A percentile compares a stretch with the other conserved stretches of the same genome.
These are phyloP conservation scores for Florisuga fusca DNA, from an alignment of 2,797 vertebrate genomes.

Conservation along the genomic window DNA sequence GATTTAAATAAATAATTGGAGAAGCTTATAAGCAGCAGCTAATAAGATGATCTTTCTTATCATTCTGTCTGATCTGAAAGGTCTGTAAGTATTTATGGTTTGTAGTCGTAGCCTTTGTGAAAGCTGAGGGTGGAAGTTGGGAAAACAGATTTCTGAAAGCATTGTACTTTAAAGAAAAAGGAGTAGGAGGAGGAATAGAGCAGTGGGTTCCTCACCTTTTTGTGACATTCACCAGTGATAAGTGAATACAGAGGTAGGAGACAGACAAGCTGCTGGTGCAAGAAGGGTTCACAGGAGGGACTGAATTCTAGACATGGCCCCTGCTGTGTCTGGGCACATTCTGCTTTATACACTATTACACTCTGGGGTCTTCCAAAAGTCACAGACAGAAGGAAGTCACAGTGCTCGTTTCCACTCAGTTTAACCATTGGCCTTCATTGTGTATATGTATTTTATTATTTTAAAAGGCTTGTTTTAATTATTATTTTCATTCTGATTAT, in stretches of 20 bases:
- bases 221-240: background rate
- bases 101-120: background rate
- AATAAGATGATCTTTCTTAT: background rate
- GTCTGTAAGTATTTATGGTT: background rate
- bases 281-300: background rate
- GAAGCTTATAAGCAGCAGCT: background rate
- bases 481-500: background rate
- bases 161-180: background rate
- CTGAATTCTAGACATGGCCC: rapidly evolving
- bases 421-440: background rate
- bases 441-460: too few relatives aligned
- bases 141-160: background rate
- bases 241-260: background rate
- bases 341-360: background rate
- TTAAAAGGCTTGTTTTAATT: background rate
- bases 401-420: background rate
- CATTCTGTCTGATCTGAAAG: background rate
- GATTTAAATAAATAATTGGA: background rate
- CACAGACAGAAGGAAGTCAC: background rate
- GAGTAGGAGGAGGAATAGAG: background rate
- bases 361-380: background rate
- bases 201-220: background rate
- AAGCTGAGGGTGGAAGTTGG: background rate
- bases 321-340: background rate
- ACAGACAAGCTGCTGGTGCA: background rate